Conservation (phyloP, 2,113 vertebrate species). For the Percina caprodes region DNA sequence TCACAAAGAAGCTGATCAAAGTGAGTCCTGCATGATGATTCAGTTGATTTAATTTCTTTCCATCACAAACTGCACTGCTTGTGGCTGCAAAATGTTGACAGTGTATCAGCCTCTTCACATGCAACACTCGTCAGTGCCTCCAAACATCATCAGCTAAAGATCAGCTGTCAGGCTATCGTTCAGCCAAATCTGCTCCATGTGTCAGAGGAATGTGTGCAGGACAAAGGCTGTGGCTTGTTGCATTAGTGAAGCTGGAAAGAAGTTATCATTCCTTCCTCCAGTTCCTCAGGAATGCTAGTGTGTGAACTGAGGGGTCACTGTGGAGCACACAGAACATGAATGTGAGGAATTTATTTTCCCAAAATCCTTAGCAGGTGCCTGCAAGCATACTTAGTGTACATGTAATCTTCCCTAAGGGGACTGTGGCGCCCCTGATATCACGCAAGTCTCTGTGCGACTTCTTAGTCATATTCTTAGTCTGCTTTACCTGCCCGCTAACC, state of each 20-base stretch:
- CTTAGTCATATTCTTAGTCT: not conserved
- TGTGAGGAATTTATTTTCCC: conserved; percentile 65
- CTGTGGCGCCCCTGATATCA: conserved; percentile 31
- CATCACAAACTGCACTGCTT: conserved; percentile 26
- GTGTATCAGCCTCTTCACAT: conserved; percentile 9
- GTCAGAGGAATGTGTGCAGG: conserved; percentile 54
- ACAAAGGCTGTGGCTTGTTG: conserved; percentile 46
- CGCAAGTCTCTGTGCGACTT: conserved; percentile 25
- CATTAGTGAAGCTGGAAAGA: conserved; percentile 61
- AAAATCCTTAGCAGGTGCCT: conserved; percentile 73
- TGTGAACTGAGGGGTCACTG: conserved; percentile 62
- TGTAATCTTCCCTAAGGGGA: conserved; percentile 55
- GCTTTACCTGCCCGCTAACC: conserved; percentile 22
- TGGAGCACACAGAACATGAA: conserved; percentile 47
- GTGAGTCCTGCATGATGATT: not conserved
- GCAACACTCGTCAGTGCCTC: conserved; percentile 24
- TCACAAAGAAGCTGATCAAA: conserved; percentile 31
- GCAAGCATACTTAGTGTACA: conserved; percentile 51
- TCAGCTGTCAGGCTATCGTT: conserved; percentile 59
- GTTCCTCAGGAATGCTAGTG: conserved; percentile 70
- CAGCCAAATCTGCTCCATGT: conserved; percentile 63
- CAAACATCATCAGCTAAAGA: conserved; percentile 31
- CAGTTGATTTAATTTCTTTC: conserved; percentile 24
- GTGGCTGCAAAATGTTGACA: conserved; percentile 22
- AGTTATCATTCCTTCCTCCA: conserved; percentile 45